Evolutionary conservation across 2,113 vertebrate genomes (phyloP), one percentile per base, ranked within the genome.

Genomic region (Hydropotes inermis): DNA sequence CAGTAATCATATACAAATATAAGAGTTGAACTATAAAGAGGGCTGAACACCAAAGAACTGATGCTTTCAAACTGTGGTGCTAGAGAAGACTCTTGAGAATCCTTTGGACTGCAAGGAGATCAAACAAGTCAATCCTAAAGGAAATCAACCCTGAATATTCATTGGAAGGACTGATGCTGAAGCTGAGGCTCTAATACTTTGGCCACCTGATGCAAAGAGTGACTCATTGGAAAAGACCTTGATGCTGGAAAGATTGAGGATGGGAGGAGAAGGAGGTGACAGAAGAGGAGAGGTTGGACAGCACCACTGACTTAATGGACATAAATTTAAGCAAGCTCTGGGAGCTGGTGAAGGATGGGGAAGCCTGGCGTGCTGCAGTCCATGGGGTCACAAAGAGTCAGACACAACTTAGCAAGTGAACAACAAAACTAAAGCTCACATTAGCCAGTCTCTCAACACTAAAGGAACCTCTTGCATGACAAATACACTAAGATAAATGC

Each of bases 301-400:
- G 36, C 36, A 43, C 43, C 70, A 43, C 36, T 27, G 36, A 76
- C 36, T 76, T 23, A 76, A 43, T 27, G 36, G 70, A 74, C 36
- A 13, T 14, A 23, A 74, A 11, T 43, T 23, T 43, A 39, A 25
- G 70, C 36, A 13, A 43, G 11, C 70, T 76, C 70, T 25, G 12
- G 36, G 36, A 76, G 70, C 11, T 27, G 70, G 12, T 76, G 36
- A 76, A 13, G 12, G 36, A 43, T 3, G 0, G 36, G 36, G 39
- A 76, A 39, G 70, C 67, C 19, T 70, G 67, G n/a, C 19, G 2
- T 43, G 23, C 36, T 76, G 36, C 70, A 25, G 21, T 14, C 36
- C 70, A 14, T 43, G 36, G 70, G 6, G 12, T 27, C 12, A 0
- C 36, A 43, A 76, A 76, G 70, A 76, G 23, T 43, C 6, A 0